These are phyloP conservation scores for Xiphias gladius DNA, from an alignment of 2,113 vertebrate species.

Conservation along the genomic window DNA sequence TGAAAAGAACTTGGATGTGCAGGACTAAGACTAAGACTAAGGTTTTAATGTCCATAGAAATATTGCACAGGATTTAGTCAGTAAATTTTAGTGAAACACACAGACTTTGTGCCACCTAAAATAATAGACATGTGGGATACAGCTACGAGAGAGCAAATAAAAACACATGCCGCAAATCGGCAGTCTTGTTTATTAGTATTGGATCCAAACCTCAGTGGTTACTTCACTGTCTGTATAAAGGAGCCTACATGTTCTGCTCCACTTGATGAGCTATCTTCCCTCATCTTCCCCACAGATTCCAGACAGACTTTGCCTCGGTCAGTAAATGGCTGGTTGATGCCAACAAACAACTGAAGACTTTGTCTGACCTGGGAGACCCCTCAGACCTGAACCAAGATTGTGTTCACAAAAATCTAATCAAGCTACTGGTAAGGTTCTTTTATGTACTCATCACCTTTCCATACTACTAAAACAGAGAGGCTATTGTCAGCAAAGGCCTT, in stretches of 20 bases:
- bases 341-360: conserved; percentile 85
- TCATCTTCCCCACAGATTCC: conserved; percentile 85
- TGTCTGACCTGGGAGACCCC: conserved; percentile 84
- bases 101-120: too few relatives aligned
- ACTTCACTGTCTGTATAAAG: conserved; percentile 16
- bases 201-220: conserved; percentile 2
- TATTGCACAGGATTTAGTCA: too few relatives aligned
- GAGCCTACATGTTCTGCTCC: conserved; percentile 41
- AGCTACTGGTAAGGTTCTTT: conserved; percentile 86
- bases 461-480: not conserved
- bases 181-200: not conserved
- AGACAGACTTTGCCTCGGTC: conserved; percentile 82
- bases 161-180: not conserved
- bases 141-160: not conserved
- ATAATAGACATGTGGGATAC: too few relatives aligned
- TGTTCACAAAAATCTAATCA: conserved; percentile 81
- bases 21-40: too few relatives aligned
- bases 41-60: too few relatives aligned
- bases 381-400: conserved; percentile 82
- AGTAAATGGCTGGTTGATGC: conserved; percentile 86
- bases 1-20: not conserved
- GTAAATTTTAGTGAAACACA: too few relatives aligned
- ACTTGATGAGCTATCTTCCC: conserved; percentile 30
- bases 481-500: not conserved
- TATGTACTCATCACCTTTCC: not conserved